Base-by-base conservation (phyloP, 2,888 invertebrate genomes). In the Pollenia amentaria region DNA sequence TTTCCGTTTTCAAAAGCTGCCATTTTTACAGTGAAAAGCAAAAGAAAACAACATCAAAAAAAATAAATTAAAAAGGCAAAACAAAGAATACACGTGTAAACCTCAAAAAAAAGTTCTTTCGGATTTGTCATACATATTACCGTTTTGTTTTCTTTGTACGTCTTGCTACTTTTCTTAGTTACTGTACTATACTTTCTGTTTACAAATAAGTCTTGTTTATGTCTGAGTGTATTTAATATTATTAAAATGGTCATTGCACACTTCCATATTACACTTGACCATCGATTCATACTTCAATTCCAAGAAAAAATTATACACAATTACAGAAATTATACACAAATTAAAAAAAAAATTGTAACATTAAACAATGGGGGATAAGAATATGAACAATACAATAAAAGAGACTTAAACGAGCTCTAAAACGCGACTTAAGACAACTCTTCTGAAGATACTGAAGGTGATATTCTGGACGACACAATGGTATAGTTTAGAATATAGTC, bases 281-380 rank as follows among this genome's bases (percentile, higher is more conserved):
- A 48, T 12, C 67, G 40, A 87, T 60, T 87, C 76, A 67, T 77
- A 46, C 51, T 42, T 84, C 67, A 55, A 80, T 87, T 84, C 80
- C 84, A 65, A 87, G 84, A 86, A 86, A 78, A 72, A 48, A 73
- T 82, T 75, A 64, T 75, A 64, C 76, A 80, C 86, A 83, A 83
- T 79, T 86, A 57, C 55, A 65, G 48, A 70, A 21, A 16, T 69
- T 64, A 16, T 44, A 14, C 16, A 69, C 51, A 48, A 46, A 75
- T 48, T 75, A 7, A 55, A 75, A 18, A 4, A 73, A 73, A 18
- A 55, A 55, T 21, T 21, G 10, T 9, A 1, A 55, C 21, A 21
- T n/a, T 4, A 14, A 55, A 12, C 57, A 57, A 55, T 55, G 29
- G 4, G 29, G 29, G 29, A 6, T 29, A 29, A 29, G 29, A 29